These are phyloP conservation scores for Dascyllus trimaculatus DNA, from an alignment of 2,113 vertebrate genomes.

Conservation along the genomic window DNA sequence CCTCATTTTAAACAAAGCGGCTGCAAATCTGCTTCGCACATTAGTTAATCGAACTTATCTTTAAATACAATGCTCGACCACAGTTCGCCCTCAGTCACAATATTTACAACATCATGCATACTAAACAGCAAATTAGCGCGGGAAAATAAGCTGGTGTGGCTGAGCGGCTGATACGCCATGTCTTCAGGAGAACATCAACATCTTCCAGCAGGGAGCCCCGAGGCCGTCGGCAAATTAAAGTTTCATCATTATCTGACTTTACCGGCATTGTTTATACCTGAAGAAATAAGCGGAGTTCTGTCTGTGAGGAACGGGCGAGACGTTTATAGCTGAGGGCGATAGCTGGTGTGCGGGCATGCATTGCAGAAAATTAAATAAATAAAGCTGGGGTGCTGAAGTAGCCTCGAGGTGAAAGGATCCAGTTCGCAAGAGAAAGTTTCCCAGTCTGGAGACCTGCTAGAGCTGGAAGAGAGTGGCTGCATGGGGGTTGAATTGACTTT, in stretches of 20 bases:
- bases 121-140: conserved; percentile 52
- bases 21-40: conserved; percentile 52
- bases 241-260: conserved; percentile 62
- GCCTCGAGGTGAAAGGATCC: conserved; percentile 28
- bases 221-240: conserved; percentile 54
- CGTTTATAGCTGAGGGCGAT: conserved; percentile 34
- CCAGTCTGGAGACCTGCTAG: conserved; percentile 41
- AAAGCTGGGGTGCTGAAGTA: not conserved
- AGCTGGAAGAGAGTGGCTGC: conserved; percentile 15
- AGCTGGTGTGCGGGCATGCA: conserved; percentile 44
- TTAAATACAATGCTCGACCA: conserved; percentile 35
- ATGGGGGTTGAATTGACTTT: conserved; percentile 31
- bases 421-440: conserved; percentile 31
- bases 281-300: conserved; percentile 38
- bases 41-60: conserved; percentile 62
- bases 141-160: conserved; percentile 37
- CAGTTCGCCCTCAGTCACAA: conserved; percentile 52
- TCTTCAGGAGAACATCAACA: conserved; percentile 51
- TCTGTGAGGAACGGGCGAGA: conserved; percentile 36
- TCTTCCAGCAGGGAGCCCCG: conserved; percentile 35
- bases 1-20: conserved; percentile 39
- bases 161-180: conserved; percentile 52
- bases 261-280: conserved; percentile 56
- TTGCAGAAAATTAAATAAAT: conserved; percentile 44
- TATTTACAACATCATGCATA: conserved; percentile 51